phyloP scores from a whole-genome alignment of 1,140 invertebrate genomes.

The Drosophila suzukii region DNA sequence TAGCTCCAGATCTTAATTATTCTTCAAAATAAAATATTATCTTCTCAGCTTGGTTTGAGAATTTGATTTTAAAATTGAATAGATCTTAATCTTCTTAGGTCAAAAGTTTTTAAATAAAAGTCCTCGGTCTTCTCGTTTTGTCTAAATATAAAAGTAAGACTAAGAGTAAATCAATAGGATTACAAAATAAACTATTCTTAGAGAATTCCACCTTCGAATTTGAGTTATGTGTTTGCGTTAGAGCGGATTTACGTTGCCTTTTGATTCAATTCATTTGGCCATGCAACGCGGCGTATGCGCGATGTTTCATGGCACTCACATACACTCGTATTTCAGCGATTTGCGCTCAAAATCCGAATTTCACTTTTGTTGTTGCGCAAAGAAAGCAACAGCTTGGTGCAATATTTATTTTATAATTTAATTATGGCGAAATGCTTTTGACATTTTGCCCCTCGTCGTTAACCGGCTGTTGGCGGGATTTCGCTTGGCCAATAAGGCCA shows the following conservation, averaged over 20 bases:
- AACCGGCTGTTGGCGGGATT: neutral
- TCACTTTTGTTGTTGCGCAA: constrained; percentile 46
- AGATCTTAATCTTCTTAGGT: no score
- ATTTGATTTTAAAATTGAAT: no score
- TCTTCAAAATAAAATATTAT: no score
- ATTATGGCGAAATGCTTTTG: constrained; percentile 48
- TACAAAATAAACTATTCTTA: neutral
- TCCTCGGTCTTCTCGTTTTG: neutral
- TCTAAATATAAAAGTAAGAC: no score
- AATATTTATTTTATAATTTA: constrained; percentile 73
- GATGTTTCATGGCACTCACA: constrained; percentile 39
- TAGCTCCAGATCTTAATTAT: no score
- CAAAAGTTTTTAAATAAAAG: neutral
- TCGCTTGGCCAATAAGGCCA: constrained; percentile 57
- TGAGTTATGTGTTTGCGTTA: constrained; percentile 29
- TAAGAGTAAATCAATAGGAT: no score
- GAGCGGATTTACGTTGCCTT: constrained; percentile 29
- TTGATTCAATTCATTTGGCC: constrained; percentile 42
- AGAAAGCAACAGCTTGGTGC: constrained; percentile 39
- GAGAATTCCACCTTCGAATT: constrained; percentile 5
- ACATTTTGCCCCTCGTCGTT: constrained; percentile 11
- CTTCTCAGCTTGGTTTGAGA: no score
- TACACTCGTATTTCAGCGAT: neutral
- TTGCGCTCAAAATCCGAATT: constrained; percentile 46
- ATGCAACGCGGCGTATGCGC: constrained; percentile 61